These are phyloP conservation scores for Lordiphosa andalusiaca DNA, from an alignment of 2,888 invertebrate species.

Conservation along the genomic window DNA sequence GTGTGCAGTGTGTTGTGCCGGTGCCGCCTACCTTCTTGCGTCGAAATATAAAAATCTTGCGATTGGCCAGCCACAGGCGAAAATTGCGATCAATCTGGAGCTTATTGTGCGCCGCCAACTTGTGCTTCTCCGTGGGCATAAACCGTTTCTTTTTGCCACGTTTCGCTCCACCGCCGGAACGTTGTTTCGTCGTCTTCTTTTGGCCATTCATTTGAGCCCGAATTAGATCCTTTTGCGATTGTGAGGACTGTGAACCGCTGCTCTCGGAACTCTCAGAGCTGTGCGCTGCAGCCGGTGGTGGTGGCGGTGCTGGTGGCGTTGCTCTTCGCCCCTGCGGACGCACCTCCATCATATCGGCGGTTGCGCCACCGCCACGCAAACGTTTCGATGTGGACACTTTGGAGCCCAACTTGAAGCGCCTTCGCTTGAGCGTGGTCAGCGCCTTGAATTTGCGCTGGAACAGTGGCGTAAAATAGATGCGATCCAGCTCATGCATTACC, in stretches of 20 bases:
- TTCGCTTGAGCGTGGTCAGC: slow-evolving; percentile 46
- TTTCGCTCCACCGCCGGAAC: not conserved
- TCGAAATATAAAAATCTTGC: slow-evolving; percentile 67
- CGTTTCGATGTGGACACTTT: slow-evolving; percentile 28
- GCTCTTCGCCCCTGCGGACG: not conserved
- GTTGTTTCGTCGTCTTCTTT: slow-evolving; percentile 14
- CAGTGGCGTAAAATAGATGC: slow-evolving; percentile 75
- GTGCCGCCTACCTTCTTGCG: slow-evolving; percentile 50
- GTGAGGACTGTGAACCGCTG: slow-evolving; percentile 1
- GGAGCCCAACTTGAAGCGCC: slow-evolving; percentile 42
- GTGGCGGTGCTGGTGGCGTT: not conserved
- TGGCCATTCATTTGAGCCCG: not conserved
- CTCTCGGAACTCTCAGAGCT: slow-evolving; percentile 6
- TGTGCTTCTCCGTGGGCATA: slow-evolving; percentile 42
- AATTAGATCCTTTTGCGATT: not conserved
- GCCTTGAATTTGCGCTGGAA: slow-evolving; percentile 66
- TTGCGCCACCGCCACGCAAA: slow-evolving; percentile 32
- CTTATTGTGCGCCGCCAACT: slow-evolving; percentile 25
- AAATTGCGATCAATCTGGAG: slow-evolving; percentile 55
- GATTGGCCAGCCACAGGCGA: slow-evolving; percentile 68
- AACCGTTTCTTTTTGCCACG: slow-evolving; percentile 35
- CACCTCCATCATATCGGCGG: not conserved
- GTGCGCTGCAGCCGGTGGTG: not conserved
- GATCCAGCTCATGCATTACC: slow-evolving; percentile 76
- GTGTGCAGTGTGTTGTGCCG: slow-evolving; percentile 1